phyloP scores from a whole-genome alignment of 2,113 vertebrate genomes.

The Glareola pratincola region DNA sequence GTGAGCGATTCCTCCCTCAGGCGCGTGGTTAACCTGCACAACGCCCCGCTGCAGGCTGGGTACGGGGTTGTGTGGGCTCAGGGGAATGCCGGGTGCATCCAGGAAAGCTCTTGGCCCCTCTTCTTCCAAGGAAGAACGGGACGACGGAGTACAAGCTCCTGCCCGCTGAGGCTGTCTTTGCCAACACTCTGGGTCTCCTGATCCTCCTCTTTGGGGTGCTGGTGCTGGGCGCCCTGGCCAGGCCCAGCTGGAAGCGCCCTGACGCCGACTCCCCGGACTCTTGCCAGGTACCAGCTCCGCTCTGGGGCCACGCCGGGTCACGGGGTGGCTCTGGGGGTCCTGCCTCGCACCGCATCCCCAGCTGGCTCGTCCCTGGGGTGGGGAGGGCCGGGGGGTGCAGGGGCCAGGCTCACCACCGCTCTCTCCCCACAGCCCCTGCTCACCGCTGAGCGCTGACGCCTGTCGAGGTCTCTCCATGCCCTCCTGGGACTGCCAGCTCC shows the following conservation, averaged over 20 bases:
- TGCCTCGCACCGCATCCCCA: rapidly evolving
- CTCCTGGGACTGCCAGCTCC: neutral
- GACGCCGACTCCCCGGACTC: slow-evolving; percentile 59
- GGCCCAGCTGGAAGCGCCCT: slow-evolving; percentile 81
- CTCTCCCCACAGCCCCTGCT: slow-evolving; percentile 61
- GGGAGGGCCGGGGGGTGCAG: neutral
- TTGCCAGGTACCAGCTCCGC: slow-evolving; percentile 33
- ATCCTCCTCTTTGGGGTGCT: slow-evolving; percentile 82
- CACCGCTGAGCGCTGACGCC: neutral
- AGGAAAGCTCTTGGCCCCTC: neutral
- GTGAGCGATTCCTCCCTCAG: neutral
- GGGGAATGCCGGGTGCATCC: neutral
- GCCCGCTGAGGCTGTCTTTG: slow-evolving; percentile 83
- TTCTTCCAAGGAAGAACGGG: slow-evolving; percentile 68
- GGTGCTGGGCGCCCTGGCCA: slow-evolving; percentile 82
- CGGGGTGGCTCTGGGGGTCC: neutral
- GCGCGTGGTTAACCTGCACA: neutral
- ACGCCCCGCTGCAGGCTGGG: neutral
- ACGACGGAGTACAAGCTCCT: slow-evolving; percentile 71
- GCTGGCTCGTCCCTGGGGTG: rapidly evolving
- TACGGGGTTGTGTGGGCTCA: rapidly evolving
- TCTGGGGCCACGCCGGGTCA: rapidly evolving
- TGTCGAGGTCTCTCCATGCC: neutral
- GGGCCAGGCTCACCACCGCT: neutral
- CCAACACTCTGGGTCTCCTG: slow-evolving; percentile 82